Percentiles rank a stretch among this genome's conserved stretches.
These are phyloP conservation scores for Watsonalla binaria DNA, from an alignment of 2,888 invertebrate species.

Conservation along the genomic window DNA sequence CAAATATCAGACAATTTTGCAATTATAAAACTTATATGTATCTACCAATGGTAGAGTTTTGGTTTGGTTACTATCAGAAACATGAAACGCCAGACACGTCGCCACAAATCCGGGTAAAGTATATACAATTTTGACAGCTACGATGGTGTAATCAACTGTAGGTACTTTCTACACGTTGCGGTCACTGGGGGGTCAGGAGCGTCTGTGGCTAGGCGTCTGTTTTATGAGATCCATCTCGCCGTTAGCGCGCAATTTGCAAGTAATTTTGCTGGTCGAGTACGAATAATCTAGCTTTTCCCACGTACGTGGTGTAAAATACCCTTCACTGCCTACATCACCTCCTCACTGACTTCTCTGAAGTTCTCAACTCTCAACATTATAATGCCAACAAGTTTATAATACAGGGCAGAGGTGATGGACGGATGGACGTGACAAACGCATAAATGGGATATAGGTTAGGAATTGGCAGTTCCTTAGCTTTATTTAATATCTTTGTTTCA, in stretches of 20 bases:
- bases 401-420: slow-evolving; percentile 31
- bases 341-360: neutral
- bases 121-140: slow-evolving; percentile 13
- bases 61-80: too few species aligned
- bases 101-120: neutral
- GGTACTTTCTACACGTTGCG: slow-evolving; percentile 20
- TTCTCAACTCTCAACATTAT: slow-evolving; percentile 5
- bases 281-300: slow-evolving; percentile 21
- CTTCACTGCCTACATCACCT: neutral
- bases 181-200: slow-evolving; percentile 18
- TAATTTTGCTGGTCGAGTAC: slow-evolving; percentile 29
- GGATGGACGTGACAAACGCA: slow-evolving; percentile 25
- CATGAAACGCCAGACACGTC: too few species aligned
- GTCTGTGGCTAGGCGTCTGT: slow-evolving; percentile 16
- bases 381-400: slow-evolving; percentile 33
- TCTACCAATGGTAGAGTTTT: too few species aligned
- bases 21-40: too few species aligned
- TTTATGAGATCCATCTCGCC: slow-evolving; percentile 20
- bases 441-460: slow-evolving; percentile 8
- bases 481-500: neutral
- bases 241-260: slow-evolving; percentile 43
- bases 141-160: slow-evolving; percentile 16
- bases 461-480: neutral
- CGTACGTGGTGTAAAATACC: slow-evolving; percentile 9
- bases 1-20: too few species aligned